Conservation (phyloP, 92 coral and sea anemone genomes). For the Muricea muricata region DNA sequence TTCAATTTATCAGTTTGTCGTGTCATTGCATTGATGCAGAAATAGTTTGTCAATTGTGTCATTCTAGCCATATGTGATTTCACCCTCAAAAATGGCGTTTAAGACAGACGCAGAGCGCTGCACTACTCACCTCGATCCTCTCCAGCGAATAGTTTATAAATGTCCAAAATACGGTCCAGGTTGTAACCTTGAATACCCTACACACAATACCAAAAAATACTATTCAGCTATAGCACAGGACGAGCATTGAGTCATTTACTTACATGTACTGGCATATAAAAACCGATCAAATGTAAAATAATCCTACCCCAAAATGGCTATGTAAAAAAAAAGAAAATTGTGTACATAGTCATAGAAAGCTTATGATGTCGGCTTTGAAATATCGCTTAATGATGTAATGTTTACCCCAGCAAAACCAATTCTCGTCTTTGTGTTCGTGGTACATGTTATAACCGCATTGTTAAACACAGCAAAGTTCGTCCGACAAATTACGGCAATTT, state of each 20-base stretch:
- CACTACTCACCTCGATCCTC: neutral
- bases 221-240: no score
- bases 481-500: slow-evolving; percentile 84
- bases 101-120: no score
- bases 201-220: slow-evolving; percentile 26
- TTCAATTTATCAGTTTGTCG: no score
- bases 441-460: slow-evolving; percentile 77
- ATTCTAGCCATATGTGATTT: no score
- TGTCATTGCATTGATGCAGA: no score
- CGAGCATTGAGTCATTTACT: no score
- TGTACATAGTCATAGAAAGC: no score
- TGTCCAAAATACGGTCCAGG: slow-evolving; percentile 79
- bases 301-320: neutral
- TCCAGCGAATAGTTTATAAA: slow-evolving; percentile 70
- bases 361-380: no score
- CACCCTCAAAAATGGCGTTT: no score
- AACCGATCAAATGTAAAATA: neutral
- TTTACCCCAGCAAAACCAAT: slow-evolving; percentile 96
- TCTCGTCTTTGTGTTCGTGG: slow-evolving; percentile 61
- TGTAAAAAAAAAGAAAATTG: neutral
- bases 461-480: slow-evolving; percentile 81
- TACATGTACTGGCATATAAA: no score
- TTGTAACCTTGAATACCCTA: slow-evolving; percentile 83
- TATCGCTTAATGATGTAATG: no score
- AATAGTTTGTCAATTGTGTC: no score